Conservation (phyloP, 2,888 invertebrate genomes). For the Agonopterix arenella region DNA sequence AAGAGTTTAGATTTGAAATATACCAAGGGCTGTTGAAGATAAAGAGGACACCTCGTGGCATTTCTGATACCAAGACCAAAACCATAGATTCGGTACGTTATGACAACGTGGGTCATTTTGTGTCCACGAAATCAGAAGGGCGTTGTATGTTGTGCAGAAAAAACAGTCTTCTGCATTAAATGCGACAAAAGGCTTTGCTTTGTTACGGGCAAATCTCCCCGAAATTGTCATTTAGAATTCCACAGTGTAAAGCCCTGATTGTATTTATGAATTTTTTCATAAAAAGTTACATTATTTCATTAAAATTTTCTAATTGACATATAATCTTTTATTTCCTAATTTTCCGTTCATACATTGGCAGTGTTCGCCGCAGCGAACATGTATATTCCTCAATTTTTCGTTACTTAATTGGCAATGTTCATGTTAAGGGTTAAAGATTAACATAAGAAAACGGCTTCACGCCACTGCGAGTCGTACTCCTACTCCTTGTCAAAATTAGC, state of each 20-base stretch:
- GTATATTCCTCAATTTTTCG: neutral
- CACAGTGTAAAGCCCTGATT: neutral
- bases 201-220: constrained; percentile 14
- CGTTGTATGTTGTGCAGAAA: constrained; percentile 14
- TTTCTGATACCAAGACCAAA: neutral
- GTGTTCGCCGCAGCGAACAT: neutral
- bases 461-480: too few species aligned
- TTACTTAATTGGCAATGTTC: neutral
- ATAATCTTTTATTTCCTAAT: neutral
- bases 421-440: too few species aligned
- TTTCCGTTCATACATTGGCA: neutral
- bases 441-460: too few species aligned
- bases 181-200: constrained; percentile 15
- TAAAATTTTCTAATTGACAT: neutral
- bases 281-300: neutral
- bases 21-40: neutral
- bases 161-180: constrained; percentile 18
- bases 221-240: constrained; percentile 16
- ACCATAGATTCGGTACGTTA: constrained; percentile 9
- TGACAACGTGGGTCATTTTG: constrained; percentile 13
- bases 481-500: too few species aligned
- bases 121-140: constrained; percentile 5
- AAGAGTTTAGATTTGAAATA: neutral
- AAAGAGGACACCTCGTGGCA: neutral
- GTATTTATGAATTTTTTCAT: neutral